A percentile compares a stretch with the other conserved stretches of the same genome.
Evolutionary conservation across 2,797 vertebrate species (phyloP).

Genomic region (Cyprinodon diabolis): DNA sequence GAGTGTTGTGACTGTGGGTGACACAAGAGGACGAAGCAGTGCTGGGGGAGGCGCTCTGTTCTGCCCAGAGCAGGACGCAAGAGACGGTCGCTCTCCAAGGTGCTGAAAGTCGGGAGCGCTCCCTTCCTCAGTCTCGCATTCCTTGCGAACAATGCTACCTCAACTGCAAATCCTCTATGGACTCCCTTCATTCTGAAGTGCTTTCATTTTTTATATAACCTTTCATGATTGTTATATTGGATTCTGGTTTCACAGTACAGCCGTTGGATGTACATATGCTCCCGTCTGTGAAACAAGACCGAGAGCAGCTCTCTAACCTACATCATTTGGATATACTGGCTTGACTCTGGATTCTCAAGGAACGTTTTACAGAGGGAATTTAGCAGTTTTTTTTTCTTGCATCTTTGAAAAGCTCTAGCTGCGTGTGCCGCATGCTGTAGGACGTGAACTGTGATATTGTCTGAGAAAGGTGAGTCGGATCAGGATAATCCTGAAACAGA

Average conservation of each 20-base stretch:
- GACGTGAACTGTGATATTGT: slow-evolving; percentile 57
- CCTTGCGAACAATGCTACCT: slow-evolving; percentile 36
- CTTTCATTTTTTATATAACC: slow-evolving; percentile 10
- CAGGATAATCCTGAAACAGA: slow-evolving; percentile 70
- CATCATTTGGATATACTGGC: slow-evolving; percentile 76
- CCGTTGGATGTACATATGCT: slow-evolving; percentile 63
- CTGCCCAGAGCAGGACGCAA: slow-evolving; percentile 62
- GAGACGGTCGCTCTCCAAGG: slow-evolving; percentile 75
- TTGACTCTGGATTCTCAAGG: slow-evolving; percentile 70
- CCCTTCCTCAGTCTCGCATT: slow-evolving; percentile 45
- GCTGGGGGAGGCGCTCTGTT: slow-evolving; percentile 39
- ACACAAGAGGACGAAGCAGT: slow-evolving; percentile 8
- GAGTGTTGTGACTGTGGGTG: slow-evolving; percentile 57
- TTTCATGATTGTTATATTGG: slow-evolving; percentile 37
- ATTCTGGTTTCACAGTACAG: slow-evolving; percentile 41
- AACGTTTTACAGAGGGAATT: slow-evolving; percentile 57
- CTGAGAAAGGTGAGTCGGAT: slow-evolving; percentile 58
- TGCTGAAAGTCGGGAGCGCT: slow-evolving; percentile 73
- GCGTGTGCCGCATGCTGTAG: slow-evolving; percentile 35
- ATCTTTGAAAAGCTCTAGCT: not conserved
- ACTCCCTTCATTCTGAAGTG: slow-evolving; percentile 15
- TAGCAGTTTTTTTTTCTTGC: slow-evolving; percentile 10
- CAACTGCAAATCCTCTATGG: slow-evolving; percentile 19
- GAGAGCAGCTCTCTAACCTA: slow-evolving; percentile 65
- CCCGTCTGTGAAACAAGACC: slow-evolving; percentile 59